Evolutionary conservation across 2,113 vertebrate genomes (phyloP).

Genomic region (Heterotilapia buettikoferi): DNA sequence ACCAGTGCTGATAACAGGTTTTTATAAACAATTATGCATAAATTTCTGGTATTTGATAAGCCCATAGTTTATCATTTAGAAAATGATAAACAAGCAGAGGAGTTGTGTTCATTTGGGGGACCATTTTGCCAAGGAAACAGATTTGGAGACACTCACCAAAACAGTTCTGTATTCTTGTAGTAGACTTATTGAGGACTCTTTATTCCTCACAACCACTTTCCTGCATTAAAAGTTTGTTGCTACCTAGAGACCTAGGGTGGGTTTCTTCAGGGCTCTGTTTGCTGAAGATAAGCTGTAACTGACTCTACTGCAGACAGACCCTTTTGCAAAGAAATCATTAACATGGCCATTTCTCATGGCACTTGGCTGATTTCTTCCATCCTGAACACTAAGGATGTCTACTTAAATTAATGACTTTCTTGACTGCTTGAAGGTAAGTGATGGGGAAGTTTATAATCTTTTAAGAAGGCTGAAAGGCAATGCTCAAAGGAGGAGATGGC

Average conservation of each 20-base stretch:
- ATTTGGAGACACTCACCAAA: not conserved
- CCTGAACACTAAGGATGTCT: constrained; percentile 31
- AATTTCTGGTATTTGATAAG: not conserved
- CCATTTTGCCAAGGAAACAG: not conserved
- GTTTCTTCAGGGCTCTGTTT: constrained; percentile 43
- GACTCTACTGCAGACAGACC: constrained; percentile 14
- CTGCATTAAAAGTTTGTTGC: constrained; percentile 31
- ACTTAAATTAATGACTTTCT: constrained; percentile 58
- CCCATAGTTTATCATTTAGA: not conserved
- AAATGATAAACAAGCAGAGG: not conserved
- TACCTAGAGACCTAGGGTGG: constrained; percentile 21
- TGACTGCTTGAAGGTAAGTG: constrained; percentile 52
- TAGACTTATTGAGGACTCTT: not conserved
- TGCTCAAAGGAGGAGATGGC: constrained; percentile 1
- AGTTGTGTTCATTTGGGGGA: not conserved
- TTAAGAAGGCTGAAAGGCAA: constrained; percentile 46
- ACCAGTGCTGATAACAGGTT: not conserved
- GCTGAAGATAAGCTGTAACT: constrained; percentile 52
- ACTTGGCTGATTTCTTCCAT: constrained; percentile 37
- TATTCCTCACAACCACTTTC: constrained; percentile 1
- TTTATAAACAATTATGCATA: fast-evolving
- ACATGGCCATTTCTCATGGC: constrained; percentile 53
- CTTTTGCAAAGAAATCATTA: constrained; percentile 59
- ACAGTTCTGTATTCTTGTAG: not conserved
- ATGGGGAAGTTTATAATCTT: constrained; percentile 45